phyloP scores from a whole-genome alignment of 2,888 invertebrate species.

The Selenia dentaria region DNA sequence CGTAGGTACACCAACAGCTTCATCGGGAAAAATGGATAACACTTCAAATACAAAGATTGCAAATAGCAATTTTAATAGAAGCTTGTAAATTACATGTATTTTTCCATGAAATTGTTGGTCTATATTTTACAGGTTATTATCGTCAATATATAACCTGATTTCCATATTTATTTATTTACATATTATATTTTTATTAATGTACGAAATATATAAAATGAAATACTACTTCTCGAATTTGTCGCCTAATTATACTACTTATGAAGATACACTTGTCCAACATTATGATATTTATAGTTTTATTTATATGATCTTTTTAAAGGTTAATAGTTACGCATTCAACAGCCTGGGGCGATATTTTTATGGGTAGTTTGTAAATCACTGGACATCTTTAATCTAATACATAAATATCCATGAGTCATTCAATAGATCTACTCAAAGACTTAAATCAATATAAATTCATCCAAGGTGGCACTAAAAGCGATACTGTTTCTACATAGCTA shows the following conservation, averaged over 20 bases:
- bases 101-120: too few relatives aligned
- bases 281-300: slow-evolving; percentile 20
- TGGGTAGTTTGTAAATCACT: slow-evolving; percentile 17
- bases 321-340: slow-evolving; percentile 9
- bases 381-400: slow-evolving; percentile 3
- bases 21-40: too few relatives aligned
- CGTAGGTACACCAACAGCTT: too few relatives aligned
- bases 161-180: too few relatives aligned
- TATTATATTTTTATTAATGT: too few relatives aligned
- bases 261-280: slow-evolving; percentile 6
- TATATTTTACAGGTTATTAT: too few relatives aligned
- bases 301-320: slow-evolving; percentile 15
- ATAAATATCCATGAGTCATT: slow-evolving; percentile 15
- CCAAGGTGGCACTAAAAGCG: slow-evolving; percentile 11
- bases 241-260: slow-evolving; percentile 13
- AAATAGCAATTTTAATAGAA: too few relatives aligned
- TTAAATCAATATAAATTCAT: slow-evolving; percentile 2
- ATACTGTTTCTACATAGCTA: background rate
- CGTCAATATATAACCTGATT: too few relatives aligned
- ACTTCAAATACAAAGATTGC: too few relatives aligned
- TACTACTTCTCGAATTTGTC: background rate
- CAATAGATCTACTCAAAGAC: slow-evolving; percentile 4
- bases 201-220: background rate
- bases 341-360: slow-evolving; percentile 10
- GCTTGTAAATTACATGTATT: too few relatives aligned